Base-by-base conservation (phyloP, 2,797 vertebrate genomes). In the Falco naumanni region DNA sequence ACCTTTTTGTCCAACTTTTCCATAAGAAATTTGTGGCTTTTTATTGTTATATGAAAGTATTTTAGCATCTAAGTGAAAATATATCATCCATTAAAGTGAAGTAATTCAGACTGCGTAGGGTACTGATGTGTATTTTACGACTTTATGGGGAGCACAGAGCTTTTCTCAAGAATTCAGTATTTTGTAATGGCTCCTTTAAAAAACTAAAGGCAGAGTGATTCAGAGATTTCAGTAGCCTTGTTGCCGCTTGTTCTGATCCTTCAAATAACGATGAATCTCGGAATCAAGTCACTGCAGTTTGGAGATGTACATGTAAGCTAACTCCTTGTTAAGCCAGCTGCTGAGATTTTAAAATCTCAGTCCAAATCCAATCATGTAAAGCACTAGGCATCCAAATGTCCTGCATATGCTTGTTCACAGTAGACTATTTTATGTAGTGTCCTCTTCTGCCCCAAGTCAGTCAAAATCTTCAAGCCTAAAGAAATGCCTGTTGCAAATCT, bases 131-230 rank as follows among this genome's bases (percentile, higher is more conserved):
- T 63, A 21, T 91, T 95, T 96, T 96, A 92, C 1, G n/a, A 83
- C 41, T 95, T 97, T 48, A 81, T 33, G 68, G 51, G 61, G 83
- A 96, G 41, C 65, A 60, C 53, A 86, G 81, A 64, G 71, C 60
- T 95, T 96, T 87, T 79, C 86, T 79, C 60, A 17, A 59, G 53
- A 65, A 83, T 63, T n/a, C 72, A 34, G 68, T 43, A 15, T 90
- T 96, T 97, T 93, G 85, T n/a, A 65, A 43, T 71, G 82, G 29
- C 76, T 83, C 79, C 78, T 91, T 93, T 90, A 88, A 90, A 91
- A 89, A 85, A 89, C 79, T 74, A 75, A 85, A 89, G 69, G 70
- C 50, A 78, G 92, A 80, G 68, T 41, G 39, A 84, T 87, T 81
- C 89, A 77, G 22, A 87, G n/a, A 79, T 70, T 79, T 71, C 47